Evolutionary conservation across 2,113 vertebrate genomes (phyloP), one percentile per base, ranked within the genome.

Genomic region (Nycticryphes semicollaris): DNA sequence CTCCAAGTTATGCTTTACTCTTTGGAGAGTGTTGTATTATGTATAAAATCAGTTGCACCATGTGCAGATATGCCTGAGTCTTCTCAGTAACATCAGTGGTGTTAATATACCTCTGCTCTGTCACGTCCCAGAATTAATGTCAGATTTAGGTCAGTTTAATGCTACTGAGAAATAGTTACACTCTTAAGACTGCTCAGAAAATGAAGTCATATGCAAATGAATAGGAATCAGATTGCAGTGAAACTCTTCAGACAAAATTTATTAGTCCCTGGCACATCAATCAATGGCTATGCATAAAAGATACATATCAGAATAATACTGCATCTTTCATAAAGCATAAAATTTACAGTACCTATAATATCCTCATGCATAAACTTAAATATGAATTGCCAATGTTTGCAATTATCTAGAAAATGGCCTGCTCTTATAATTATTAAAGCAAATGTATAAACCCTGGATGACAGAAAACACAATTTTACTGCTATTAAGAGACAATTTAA

Each of bases 201-300:
- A 94, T 88, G 70, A 97, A 96, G 21, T 74, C 41, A n/a, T 88
- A 95, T 95, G 94, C 94, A 97, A 95, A 97, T 96, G 59, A 69
- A 89, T 48, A 51, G n/a, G 63, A 93, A 95, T 93, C 78, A 94
- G 39, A 83, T 70, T 93, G 81, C 59, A 94, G 39, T 86, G 78
- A 85, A 95, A 91, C 63, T 60, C 84, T 91, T 95, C 89, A 96
- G 95, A 94, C 67, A 79, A 89, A 93, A 95, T 90, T 88, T 94
- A 94, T 96, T 95, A 90, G 87, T 84, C 79, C 79, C 68, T 37
- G 35, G 47, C 53, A 90, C 51, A 97, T 96, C 95, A 94, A 82
- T 95, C 91, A 91, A 82, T 85, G 84, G 75, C 27, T 90, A 51
- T 86, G 30, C 82, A 84, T 94, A 90, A 95, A 94, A 94, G 67